Evolutionary conservation across 2,888 invertebrate species (phyloP).

Genomic region (Tipula helvola): DNA sequence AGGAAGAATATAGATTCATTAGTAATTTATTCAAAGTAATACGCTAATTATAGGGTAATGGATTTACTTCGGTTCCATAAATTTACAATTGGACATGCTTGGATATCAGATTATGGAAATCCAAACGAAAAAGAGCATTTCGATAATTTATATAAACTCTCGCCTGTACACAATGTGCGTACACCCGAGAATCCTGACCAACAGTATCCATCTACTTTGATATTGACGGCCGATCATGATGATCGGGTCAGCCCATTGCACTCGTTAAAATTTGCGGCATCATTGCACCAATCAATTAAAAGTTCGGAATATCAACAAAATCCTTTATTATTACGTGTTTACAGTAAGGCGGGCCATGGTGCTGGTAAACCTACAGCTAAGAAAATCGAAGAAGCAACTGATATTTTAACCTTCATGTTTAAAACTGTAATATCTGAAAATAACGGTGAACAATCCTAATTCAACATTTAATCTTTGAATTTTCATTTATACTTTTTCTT

Average conservation of each 20-base stretch:
- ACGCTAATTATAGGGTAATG: conserved; percentile 62
- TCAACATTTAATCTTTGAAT: neutral
- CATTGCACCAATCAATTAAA: conserved; percentile 67
- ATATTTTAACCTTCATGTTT: conserved; percentile 51
- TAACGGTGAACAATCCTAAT: neutral
- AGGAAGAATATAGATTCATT: neutral
- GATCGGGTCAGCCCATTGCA: conserved; percentile 97
- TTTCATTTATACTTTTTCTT: neutral
- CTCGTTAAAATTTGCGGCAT: conserved; percentile 88
- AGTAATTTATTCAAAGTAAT: neutral
- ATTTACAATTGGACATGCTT: conserved; percentile 95
- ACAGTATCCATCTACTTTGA: conserved; percentile 83
- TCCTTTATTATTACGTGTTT: conserved; percentile 79
- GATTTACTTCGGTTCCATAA: conserved; percentile 97
- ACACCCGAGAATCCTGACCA: conserved; percentile 44
- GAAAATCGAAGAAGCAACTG: conserved; percentile 88
- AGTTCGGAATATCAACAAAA: conserved; percentile 53
- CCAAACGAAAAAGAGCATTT: conserved; percentile 81
- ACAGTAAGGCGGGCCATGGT: conserved; percentile 95
- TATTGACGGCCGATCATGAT: conserved; percentile 96
- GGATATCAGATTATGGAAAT: conserved; percentile 92
- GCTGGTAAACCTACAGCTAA: conserved; percentile 93
- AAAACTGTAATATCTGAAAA: conserved; percentile 20
- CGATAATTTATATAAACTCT: conserved; percentile 70
- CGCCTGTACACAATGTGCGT: conserved; percentile 85